Conservation (phyloP, 2,888 invertebrate species). For the Chesias legatella region DNA sequence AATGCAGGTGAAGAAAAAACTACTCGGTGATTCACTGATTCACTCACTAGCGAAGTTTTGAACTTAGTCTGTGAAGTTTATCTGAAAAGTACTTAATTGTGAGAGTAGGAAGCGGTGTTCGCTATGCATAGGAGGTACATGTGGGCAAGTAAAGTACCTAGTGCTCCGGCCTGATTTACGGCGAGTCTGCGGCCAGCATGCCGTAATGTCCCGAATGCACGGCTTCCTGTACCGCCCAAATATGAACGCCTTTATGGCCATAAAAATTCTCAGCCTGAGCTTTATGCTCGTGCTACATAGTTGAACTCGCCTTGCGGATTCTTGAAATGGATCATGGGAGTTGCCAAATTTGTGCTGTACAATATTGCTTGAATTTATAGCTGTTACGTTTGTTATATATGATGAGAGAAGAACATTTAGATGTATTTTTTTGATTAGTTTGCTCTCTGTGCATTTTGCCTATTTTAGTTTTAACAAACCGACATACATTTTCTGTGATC, state of each 20-base stretch:
- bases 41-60: conserved; percentile 20
- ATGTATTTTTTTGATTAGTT: too few species aligned
- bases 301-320: conserved; percentile 7
- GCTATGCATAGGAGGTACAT: conserved; percentile 15
- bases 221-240: conserved; percentile 38
- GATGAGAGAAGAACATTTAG: too few species aligned
- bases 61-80: conserved; percentile 35
- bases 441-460: too few species aligned
- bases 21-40: conserved; percentile 13
- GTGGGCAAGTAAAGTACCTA: conserved; percentile 7
- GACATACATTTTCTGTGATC: too few species aligned
- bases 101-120: conserved; percentile 18
- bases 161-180: conserved; percentile 53
- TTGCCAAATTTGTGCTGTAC: conserved; percentile 6
- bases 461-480: too few species aligned
- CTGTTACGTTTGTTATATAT: too few species aligned
- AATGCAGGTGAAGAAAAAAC: conserved; percentile 18
- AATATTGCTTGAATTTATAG: too few species aligned
- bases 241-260: conserved; percentile 48
- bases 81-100: conserved; percentile 19
- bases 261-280: conserved; percentile 53
- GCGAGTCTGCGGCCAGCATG: conserved; percentile 58
- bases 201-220: conserved; percentile 56
- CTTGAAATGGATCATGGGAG: conserved; percentile 3
- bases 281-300: conserved; percentile 33